Base-by-base conservation (phyloP, 1,140 invertebrate species). In the Pteromalus puparum region DNA sequence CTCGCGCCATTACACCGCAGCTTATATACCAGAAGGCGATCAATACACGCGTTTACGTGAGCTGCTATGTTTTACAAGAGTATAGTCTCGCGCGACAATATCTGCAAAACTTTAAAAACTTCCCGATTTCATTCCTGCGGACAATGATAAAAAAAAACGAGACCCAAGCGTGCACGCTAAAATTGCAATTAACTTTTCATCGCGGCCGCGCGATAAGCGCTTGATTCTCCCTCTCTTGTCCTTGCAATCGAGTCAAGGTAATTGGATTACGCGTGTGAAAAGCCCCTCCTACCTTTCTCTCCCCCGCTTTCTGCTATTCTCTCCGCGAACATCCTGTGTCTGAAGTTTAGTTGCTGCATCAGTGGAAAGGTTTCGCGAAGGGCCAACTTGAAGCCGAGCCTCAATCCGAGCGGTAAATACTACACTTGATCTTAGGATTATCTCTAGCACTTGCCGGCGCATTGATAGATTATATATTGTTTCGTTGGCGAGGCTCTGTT, bases 311-410 rank as follows among this genome's bases (percentile, higher is more conserved):
- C 38, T 42, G 7, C 10, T 42, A 42, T 42, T 42, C n/a, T 18
- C 15, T 46, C 34, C 24, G 75, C 65, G 79, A 76, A 89, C 83
- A 85, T 88, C 88, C 83, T 88, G 86, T 61, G 21, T 2, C 18
- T 2, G 21, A 61, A 61, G 53, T 61, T 61, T 7, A 61, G 53
- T 61, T n/a, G 7, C 53, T 61, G 53, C 53, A 34, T 34, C 30
- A 61, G 1, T 61, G 21, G 21, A 1, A n/a, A 61, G 53, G 18
- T 61, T 4, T 61, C 21, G 53, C 21, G 53, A n/a, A 61, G 21
- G n/a, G 53, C 9, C 5, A 18, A 70, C 67, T 70, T 26, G 67
- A 30, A 30, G 26, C 24, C 28, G 26, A 26, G 26, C 67, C 30
- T 26, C 26, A 30, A 30, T 13, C 24, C 28, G 26, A 26, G 26